Evolutionary conservation across 1,140 invertebrate species (phyloP).

Genomic region (Amphibalanus amphitrite): DNA sequence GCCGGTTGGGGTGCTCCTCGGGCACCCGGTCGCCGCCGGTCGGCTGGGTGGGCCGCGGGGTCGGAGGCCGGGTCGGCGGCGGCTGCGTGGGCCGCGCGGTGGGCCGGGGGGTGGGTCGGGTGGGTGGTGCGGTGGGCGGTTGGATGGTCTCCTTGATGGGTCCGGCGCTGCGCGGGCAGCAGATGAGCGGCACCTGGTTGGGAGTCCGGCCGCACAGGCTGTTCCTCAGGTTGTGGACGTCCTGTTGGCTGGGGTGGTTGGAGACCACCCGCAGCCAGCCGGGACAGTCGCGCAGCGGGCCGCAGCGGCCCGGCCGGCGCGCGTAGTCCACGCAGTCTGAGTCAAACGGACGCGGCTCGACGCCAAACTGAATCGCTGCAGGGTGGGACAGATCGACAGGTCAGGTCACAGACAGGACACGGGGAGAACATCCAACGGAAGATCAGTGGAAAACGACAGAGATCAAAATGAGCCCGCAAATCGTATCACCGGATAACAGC

Average conservation of each 20-base stretch:
- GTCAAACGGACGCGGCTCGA: neutral
- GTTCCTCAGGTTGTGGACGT: neutral
- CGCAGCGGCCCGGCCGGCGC: neutral
- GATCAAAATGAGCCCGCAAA: no score
- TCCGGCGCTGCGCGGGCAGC: neutral
- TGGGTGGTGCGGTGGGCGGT: neutral
- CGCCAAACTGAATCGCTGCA: neutral
- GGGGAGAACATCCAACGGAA: no score
- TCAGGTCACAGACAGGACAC: no score
- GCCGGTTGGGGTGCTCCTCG: neutral
- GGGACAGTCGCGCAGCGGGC: neutral
- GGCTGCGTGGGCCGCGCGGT: constrained; percentile 6
- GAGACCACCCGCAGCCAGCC: neutral
- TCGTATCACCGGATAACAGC: no score
- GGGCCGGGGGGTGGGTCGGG: constrained; percentile 3
- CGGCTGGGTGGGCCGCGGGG: constrained; percentile 5
- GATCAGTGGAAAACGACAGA: no score
- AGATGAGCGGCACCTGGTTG: neutral
- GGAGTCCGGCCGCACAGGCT: neutral
- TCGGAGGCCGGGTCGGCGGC: constrained; percentile 4
- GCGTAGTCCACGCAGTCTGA: neutral
- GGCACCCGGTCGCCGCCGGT: no score
- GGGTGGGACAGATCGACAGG: no score
- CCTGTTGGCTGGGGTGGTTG: neutral
- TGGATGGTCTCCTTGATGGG: no score